Conservation (phyloP, 2,888 invertebrate species). For the Athalia circularis region DNA sequence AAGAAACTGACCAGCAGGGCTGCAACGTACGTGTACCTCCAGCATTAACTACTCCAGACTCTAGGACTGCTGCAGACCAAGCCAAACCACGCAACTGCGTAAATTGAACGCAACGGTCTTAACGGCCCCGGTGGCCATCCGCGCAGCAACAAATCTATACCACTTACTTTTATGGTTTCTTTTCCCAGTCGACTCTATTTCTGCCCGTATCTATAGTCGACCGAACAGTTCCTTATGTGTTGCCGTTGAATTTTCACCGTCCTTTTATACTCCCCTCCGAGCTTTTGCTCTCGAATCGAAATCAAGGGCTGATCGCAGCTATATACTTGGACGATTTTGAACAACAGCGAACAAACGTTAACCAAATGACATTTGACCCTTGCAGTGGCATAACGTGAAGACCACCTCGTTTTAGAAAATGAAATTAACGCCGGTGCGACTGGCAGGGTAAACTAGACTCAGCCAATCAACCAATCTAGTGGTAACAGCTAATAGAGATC, state of each 20-base stretch:
- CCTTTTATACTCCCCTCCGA: background rate
- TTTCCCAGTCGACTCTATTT: conserved; percentile 65
- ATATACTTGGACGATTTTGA: conserved; percentile 14
- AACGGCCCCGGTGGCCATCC: conserved; percentile 61
- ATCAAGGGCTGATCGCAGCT: background rate
- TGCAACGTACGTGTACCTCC: conserved; percentile 67
- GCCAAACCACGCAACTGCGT: conserved; percentile 65
- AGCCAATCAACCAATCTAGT: conserved; percentile 45
- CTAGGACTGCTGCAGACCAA: conserved; percentile 54
- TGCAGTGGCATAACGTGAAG: background rate
- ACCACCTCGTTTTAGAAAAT: background rate
- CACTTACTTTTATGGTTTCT: conserved; percentile 73
- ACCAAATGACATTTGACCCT: conserved; percentile 16
- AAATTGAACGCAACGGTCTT: conserved; percentile 74
- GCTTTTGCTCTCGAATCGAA: background rate
- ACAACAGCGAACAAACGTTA: conserved; percentile 26
- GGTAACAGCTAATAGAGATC: conserved; percentile 66
- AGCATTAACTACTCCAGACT: conserved; percentile 70
- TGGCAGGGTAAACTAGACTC: conserved; percentile 24
- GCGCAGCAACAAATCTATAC: conserved; percentile 70
- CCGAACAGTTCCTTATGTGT: background rate
- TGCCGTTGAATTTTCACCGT: background rate
- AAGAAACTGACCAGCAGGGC: conserved; percentile 70
- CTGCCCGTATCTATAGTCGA: background rate
- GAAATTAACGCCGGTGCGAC: conserved; percentile 31